Conservation (phyloP, 2,113 vertebrate species). For the Chloropsis hardwickii region DNA sequence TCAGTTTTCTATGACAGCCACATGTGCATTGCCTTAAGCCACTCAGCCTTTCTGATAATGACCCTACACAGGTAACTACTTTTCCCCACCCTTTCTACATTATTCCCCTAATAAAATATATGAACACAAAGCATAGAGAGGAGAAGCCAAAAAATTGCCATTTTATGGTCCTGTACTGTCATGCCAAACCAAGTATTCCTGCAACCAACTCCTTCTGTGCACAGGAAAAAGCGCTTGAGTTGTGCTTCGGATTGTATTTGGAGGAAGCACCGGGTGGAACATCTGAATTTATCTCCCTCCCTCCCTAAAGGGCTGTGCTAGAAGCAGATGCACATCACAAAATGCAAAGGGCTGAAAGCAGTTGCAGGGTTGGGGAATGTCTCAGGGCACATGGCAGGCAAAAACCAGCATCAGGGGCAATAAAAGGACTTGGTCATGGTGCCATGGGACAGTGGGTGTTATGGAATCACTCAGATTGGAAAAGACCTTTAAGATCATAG, state of each 20-base stretch:
- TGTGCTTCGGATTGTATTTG: not conserved
- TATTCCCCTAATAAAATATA: constrained; percentile 52
- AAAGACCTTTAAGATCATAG: not conserved
- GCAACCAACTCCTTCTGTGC: not conserved
- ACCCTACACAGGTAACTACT: constrained; percentile 6
- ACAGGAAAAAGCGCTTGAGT: not conserved
- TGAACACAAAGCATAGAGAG: constrained; percentile 68
- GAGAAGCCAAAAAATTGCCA: constrained; percentile 68
- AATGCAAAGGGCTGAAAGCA: not conserved
- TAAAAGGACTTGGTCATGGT: not conserved
- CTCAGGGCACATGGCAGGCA: not conserved
- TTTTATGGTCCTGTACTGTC: constrained; percentile 53
- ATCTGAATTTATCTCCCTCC: not conserved
- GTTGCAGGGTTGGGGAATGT: not conserved
- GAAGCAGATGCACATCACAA: constrained; percentile 1
- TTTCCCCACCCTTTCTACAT: constrained; percentile 28
- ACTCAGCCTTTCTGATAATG: constrained; percentile 5
- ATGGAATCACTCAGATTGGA: not conserved
- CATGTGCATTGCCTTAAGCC: constrained; percentile 4
- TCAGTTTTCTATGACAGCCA: not conserved
- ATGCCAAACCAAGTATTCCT: not conserved
- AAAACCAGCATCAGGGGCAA: not conserved
- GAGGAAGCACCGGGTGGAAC: not conserved
- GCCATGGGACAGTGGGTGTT: not conserved
- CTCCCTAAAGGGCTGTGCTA: not conserved